Evolutionary conservation across 64 coral and sea anemone genomes (phyloP).

Genomic region (Acropora yongei): DNA sequence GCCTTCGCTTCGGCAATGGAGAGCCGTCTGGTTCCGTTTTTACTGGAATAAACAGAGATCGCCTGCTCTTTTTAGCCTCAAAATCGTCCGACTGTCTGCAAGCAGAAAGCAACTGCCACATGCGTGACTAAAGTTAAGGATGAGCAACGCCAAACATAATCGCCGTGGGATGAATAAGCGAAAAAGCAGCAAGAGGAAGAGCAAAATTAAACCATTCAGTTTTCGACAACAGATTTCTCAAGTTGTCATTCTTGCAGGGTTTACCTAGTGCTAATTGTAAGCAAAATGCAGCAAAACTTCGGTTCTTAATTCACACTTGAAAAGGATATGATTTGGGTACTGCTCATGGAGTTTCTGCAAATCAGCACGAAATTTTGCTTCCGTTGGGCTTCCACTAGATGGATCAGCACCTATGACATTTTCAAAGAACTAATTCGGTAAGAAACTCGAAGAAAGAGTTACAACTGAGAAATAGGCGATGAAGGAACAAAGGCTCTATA

Average conservation of each 20-base stretch:
- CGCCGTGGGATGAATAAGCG: background rate
- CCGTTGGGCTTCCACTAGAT: conserved; percentile 76
- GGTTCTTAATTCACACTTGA: background rate
- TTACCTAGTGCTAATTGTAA: no score
- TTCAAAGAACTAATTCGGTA: no score
- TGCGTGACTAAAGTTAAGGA: conserved; percentile 81
- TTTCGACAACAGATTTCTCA: no score
- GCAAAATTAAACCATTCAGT: background rate
- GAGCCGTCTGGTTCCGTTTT: conserved; percentile 15
- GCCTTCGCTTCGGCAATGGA: conserved; percentile 65
- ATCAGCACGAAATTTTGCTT: conserved; percentile 90
- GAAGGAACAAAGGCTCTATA: no score
- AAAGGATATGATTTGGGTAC: conserved; percentile 99
- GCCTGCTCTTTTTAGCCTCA: conserved; percentile 80
- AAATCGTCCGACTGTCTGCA: conserved; percentile 51
- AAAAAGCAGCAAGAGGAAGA: background rate
- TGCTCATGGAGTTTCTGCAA: conserved; percentile 91
- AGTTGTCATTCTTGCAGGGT: no score
- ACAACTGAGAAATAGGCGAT: no score
- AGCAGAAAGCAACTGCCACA: conserved; percentile 89
- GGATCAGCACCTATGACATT: conserved; percentile 29
- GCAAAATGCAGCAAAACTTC: no score
- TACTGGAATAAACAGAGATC: conserved; percentile 74
- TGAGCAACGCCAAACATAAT: background rate
- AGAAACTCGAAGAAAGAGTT: no score